These are phyloP conservation scores for Meda fulgida DNA, from an alignment of 2,797 vertebrate species.

Conservation along the genomic window DNA sequence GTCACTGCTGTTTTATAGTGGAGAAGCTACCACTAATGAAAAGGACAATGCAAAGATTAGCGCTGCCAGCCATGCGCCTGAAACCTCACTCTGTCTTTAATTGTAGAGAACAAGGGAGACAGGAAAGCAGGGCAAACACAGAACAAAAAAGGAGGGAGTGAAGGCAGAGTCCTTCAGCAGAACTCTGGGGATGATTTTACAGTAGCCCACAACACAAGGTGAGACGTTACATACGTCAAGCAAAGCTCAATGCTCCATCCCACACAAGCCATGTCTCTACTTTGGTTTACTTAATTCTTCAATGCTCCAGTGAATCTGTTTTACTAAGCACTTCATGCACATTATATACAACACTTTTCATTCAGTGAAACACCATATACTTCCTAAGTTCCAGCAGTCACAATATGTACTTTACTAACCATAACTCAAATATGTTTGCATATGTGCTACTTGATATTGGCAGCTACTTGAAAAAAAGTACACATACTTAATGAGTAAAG, in stretches of 20 bases:
- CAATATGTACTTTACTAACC: background rate
- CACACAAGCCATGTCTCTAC: background rate
- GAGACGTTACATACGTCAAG: conserved; percentile 27
- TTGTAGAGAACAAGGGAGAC: conserved; percentile 83
- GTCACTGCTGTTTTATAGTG: conserved; percentile 83
- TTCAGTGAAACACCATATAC: background rate
- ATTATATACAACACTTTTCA: background rate
- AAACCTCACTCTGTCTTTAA: conserved; percentile 85
- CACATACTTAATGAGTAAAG: background rate
- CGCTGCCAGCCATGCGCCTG: conserved; percentile 84
- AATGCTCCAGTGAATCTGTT: conserved; percentile 1
- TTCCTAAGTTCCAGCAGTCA: background rate
- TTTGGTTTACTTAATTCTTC: background rate
- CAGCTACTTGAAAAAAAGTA: background rate
- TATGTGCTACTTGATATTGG: background rate
- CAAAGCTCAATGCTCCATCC: background rate
- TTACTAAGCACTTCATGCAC: background rate
- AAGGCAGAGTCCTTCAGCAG: conserved; percentile 63
- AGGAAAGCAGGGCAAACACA: conserved; percentile 80
- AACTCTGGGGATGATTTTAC: conserved; percentile 60
- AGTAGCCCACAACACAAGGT: conserved; percentile 43
- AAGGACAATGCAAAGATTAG: conserved; percentile 87
- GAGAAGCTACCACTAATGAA: conserved; percentile 87
- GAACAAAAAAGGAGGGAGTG: conserved; percentile 75
- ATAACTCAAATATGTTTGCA: conserved; percentile 1